Evolutionary conservation across 92 coral and sea anemone genomes (phyloP), one percentile per base, ranked within the genome.

Genomic region (Ricordea florida): DNA sequence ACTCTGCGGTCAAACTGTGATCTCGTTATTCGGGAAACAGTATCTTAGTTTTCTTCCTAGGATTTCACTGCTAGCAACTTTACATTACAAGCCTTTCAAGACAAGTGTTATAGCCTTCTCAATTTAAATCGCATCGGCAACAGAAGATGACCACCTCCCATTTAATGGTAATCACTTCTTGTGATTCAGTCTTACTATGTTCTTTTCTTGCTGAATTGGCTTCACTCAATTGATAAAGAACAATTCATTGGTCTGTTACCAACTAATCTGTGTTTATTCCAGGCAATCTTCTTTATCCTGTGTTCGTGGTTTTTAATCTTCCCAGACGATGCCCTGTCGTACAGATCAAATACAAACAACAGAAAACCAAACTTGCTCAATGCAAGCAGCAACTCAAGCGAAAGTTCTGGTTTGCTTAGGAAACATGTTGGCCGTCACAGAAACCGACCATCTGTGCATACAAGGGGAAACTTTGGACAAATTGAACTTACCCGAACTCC

Each of bases 401-500:
- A 26, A 11, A 3, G 17, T 28, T n/a, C n/a, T n/a, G n/a, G n/a
- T n/a, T n/a, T n/a, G n/a, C n/a, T n/a, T n/a, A n/a, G n/a, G n/a
- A n/a, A n/a, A n/a, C n/a, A n/a, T n/a, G n/a, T n/a, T n/a, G n/a
- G n/a, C n/a, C n/a, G n/a, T n/a, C n/a, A n/a, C n/a, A n/a, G n/a
- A n/a, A n/a, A n/a, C n/a, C n/a, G 65, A 30, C 64, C 77, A 40
- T 22, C 14, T 5, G 35, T 58, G 25, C 17, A 56, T 20, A 21
- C 20, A 4, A 56, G 15, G 33, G 55, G 29, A 20, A 5, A 25
- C n/a, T n/a, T n/a, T 11, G 43, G 58, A 2, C 57, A 27, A 0
- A 25, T 33, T 5, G 32, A 44, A 4, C 33, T 81, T 20, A 75
- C 92, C 5, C 36, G 7, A 29, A 23, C 14, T 2, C 83, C 87